phyloP scores from a whole-genome alignment of 2,113 vertebrate genomes.

The Xiphophorus couchianus region DNA sequence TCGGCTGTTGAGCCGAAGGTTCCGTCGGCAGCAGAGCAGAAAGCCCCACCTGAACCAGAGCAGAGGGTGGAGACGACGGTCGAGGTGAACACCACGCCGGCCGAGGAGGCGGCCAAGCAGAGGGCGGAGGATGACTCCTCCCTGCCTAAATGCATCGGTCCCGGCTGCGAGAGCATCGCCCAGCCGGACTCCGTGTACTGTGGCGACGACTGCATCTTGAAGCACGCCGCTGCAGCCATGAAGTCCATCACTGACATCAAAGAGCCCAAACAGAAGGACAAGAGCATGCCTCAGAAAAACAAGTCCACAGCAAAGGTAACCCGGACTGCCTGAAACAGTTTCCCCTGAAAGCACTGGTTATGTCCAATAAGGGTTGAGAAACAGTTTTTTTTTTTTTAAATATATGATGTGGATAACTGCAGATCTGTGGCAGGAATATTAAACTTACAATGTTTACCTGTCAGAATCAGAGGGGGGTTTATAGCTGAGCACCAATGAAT shows the following conservation, averaged over 20 bases:
- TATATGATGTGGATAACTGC: background rate
- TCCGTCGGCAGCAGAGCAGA: conserved; percentile 28
- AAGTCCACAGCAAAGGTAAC: conserved; percentile 77
- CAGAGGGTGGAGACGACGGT: conserved; percentile 63
- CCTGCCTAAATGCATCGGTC: conserved; percentile 91
- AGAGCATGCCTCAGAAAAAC: conserved; percentile 77
- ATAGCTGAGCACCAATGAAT: too few species aligned
- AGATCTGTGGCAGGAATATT: background rate
- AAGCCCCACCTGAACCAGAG: conserved; percentile 47
- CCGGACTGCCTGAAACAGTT: conserved; percentile 30
- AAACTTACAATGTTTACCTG: background rate
- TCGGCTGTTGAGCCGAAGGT: conserved; percentile 20
- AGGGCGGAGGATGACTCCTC: conserved; percentile 65
- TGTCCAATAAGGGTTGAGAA: background rate
- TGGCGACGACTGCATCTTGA: conserved; percentile 93
- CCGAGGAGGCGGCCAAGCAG: conserved; percentile 9
- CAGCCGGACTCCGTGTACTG: conserved; percentile 96
- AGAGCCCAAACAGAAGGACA: conserved; percentile 84
- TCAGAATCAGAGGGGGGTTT: background rate
- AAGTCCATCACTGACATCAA: conserved; percentile 90
- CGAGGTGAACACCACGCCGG: conserved; percentile 60
- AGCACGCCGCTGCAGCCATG: conserved; percentile 94
- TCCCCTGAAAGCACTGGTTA: conserved; percentile 1
- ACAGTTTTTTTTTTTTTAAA: too few species aligned
- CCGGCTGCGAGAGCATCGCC: conserved; percentile 89